A percentile compares a stretch with the other conserved stretches of the same genome.
These are phyloP conservation scores for Eupithecia dodoneata DNA, from an alignment of 2,888 invertebrate species.

Conservation along the genomic window DNA sequence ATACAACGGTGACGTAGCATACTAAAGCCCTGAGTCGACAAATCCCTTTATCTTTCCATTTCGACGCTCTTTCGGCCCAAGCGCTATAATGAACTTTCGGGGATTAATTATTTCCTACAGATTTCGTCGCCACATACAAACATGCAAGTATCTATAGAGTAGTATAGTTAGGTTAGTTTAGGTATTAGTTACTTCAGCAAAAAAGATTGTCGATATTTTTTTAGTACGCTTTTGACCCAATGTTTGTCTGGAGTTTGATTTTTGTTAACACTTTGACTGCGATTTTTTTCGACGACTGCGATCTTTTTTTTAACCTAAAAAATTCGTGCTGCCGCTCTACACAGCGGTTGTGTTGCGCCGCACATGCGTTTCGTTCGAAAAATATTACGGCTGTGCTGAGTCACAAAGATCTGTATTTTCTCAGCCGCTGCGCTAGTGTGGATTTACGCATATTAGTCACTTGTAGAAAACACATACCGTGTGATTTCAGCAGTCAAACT, in stretches of 20 bases:
- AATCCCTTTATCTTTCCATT: constrained; percentile 63
- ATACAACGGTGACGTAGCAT: constrained; percentile 31
- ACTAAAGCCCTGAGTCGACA: constrained; percentile 39
- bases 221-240: background rate
- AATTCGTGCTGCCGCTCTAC: too few relatives aligned
- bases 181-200: background rate
- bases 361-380: too few relatives aligned
- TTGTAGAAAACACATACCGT: too few relatives aligned
- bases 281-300: too few relatives aligned
- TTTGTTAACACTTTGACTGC: too few relatives aligned
- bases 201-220: background rate
- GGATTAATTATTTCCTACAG: constrained; percentile 62
- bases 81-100: constrained; percentile 58
- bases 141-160: background rate
- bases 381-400: too few relatives aligned
- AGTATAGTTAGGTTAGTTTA: background rate
- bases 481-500: too few relatives aligned
- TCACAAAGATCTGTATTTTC: too few relatives aligned
- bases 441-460: too few relatives aligned
- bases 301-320: too few relatives aligned
- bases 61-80: constrained; percentile 56
- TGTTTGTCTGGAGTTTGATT: background rate
- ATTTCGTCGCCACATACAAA: constrained; percentile 24
- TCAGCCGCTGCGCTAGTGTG: too few relatives aligned
- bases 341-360: too few relatives aligned